Conservation (phyloP, 2,888 invertebrate species). For the Sinotaia quadrata region DNA sequence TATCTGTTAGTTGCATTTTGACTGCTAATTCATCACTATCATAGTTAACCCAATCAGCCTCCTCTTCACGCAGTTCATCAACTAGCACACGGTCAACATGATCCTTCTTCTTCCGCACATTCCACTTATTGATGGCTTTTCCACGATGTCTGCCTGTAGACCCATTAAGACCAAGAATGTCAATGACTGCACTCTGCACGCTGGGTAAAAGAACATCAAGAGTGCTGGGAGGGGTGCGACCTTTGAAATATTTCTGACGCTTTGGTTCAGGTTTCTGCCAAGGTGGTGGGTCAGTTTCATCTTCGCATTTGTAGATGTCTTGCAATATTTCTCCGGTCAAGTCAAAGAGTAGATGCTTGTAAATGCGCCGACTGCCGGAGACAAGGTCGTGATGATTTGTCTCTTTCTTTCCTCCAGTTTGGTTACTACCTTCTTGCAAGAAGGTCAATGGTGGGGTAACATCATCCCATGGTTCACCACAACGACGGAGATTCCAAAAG, state of each 20-base stretch:
- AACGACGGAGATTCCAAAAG: conserved; percentile 62
- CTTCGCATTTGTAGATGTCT: conserved; percentile 66
- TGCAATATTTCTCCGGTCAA: conserved; percentile 68
- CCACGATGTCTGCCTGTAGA: conserved; percentile 44
- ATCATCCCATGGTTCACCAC: conserved; percentile 59
- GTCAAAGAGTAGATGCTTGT: conserved; percentile 69
- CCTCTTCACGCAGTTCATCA: conserved; percentile 81
- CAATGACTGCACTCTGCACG: conserved; percentile 59
- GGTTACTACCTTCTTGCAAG: conserved; percentile 44
- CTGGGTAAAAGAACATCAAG: conserved; percentile 59
- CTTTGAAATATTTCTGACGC: conserved; percentile 59
- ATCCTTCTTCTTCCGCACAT: conserved; percentile 74
- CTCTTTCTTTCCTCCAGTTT: background rate
- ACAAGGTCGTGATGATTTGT: conserved; percentile 45
- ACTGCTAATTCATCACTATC: conserved; percentile 81
- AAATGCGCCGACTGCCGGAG: conserved; percentile 59
- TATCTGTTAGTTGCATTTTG: conserved; percentile 76
- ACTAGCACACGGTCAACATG: conserved; percentile 82
- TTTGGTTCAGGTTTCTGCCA: conserved; percentile 74
- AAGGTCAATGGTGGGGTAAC: conserved; percentile 53
- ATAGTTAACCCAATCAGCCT: conserved; percentile 83
- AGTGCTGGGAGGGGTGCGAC: conserved; percentile 58
- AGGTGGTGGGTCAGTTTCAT: conserved; percentile 70
- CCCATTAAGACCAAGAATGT: conserved; percentile 61
- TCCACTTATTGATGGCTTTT: conserved; percentile 55